Conservation (phyloP, 1,140 invertebrate species). For the Formica selysi region DNA sequence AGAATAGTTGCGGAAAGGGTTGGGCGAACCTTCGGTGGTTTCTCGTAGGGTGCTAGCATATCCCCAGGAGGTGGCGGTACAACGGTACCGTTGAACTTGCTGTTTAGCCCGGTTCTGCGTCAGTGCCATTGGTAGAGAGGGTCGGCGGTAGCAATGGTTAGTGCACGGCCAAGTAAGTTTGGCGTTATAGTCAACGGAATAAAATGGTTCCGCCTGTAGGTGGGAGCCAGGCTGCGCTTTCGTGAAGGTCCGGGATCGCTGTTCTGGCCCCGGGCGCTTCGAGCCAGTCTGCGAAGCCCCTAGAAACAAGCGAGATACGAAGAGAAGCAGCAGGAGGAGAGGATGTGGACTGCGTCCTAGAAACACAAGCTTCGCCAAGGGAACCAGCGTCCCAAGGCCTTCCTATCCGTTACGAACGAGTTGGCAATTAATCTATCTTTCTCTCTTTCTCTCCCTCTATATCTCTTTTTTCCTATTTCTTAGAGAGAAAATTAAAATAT, state of each 20-base stretch:
- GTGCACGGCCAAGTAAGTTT: conserved; percentile 80
- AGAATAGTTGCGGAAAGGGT: conserved; percentile 65
- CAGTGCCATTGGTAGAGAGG: conserved; percentile 61
- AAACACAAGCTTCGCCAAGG: conserved; percentile 75
- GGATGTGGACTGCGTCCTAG: conserved; percentile 70
- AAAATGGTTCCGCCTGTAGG: conserved; percentile 77
- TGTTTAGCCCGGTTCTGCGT: conserved; percentile 77
- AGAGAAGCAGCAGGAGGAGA: conserved; percentile 64
- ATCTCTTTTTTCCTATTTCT: conserved; percentile 29
- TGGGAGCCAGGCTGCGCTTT: conserved; percentile 74
- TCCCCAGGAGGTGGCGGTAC: conserved; percentile 70
- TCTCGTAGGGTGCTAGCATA: conserved; percentile 63
- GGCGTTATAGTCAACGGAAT: conserved; percentile 81
- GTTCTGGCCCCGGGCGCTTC: conserved; percentile 78
- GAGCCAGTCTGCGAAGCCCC: conserved; percentile 69
- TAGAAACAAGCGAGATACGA: conserved; percentile 74
- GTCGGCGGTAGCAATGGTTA: conserved; percentile 72
- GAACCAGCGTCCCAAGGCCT: conserved; percentile 73
- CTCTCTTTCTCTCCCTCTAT: conserved; percentile 33
- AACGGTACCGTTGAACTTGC: conserved; percentile 76
- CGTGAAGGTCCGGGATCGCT: conserved; percentile 71
- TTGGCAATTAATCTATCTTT: conserved; percentile 75
- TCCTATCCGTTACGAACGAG: conserved; percentile 70
- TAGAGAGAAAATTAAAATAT: conserved; percentile 17
- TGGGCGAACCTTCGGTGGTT: conserved; percentile 68